phyloP scores from a whole-genome alignment of 2,888 invertebrate species.

The Rhagium mordax region DNA sequence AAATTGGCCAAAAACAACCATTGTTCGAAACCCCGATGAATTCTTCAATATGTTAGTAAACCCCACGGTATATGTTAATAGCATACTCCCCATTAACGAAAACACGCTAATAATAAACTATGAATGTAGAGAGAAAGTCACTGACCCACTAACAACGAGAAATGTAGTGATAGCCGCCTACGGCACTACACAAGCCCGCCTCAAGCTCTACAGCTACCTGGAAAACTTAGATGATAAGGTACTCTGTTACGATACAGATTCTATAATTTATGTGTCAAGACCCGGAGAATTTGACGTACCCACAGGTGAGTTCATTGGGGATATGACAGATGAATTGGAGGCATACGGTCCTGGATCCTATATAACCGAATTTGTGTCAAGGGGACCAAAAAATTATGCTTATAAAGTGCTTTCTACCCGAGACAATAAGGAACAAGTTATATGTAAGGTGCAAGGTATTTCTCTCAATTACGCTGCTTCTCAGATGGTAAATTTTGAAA shows the following conservation, averaged over 20 bases:
- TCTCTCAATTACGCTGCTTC: too few species aligned
- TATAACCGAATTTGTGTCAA: constrained; percentile 62
- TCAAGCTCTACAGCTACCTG: constrained; percentile 51
- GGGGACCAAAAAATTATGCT: too few species aligned
- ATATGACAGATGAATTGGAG: constrained; percentile 54
- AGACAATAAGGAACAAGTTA: too few species aligned
- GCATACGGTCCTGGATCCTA: constrained; percentile 57
- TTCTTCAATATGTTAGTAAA: constrained; percentile 33
- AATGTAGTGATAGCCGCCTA: constrained; percentile 60
- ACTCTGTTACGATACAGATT: constrained; percentile 65
- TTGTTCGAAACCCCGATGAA: constrained; percentile 13
- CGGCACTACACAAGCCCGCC: constrained; percentile 38
- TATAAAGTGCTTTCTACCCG: too few species aligned
- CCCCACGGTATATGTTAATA: constrained; percentile 31
- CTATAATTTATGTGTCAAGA: constrained; percentile 56
- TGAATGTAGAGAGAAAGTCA: constrained; percentile 44
- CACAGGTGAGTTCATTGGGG: constrained; percentile 56
- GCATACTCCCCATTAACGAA: constrained; percentile 29
- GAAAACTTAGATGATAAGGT: constrained; percentile 56
- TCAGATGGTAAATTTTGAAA: too few species aligned
- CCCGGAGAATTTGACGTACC: constrained; percentile 53
- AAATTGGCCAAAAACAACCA: constrained; percentile 43
- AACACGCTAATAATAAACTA: constrained; percentile 51
- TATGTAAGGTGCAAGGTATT: too few species aligned
- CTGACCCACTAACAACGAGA: constrained; percentile 38